Conservation (phyloP, 2,113 vertebrate genomes). For the Bostrychus sinensis region DNA sequence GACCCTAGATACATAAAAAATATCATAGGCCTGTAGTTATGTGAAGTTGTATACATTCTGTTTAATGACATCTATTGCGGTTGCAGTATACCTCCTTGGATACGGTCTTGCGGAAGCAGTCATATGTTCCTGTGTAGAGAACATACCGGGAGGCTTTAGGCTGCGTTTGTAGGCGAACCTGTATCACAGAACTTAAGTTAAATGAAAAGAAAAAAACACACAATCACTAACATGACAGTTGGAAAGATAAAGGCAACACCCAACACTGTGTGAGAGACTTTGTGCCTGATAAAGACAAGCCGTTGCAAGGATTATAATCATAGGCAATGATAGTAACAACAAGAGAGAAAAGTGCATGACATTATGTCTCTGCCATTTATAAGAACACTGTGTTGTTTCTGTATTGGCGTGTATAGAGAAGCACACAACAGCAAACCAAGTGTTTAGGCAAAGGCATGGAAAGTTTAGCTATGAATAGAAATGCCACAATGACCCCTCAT, state of each 20-base stretch:
- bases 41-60: background rate
- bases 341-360: background rate
- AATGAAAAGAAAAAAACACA: background rate
- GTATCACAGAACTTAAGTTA: slow-evolving; percentile 2
- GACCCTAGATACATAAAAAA: slow-evolving; percentile 59
- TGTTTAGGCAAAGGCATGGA: background rate
- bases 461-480: slow-evolving; percentile 23
- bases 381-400: too few relatives aligned
- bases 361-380: too few relatives aligned
- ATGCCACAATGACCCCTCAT: background rate
- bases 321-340: too few relatives aligned
- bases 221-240: background rate
- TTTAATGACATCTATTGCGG: too few relatives aligned
- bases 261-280: background rate
- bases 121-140: slow-evolving; percentile 73
- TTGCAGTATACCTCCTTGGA: slow-evolving; percentile 83
- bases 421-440: background rate
- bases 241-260: slow-evolving; percentile 8
- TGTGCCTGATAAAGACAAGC: slow-evolving; percentile 6
- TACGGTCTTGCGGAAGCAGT: slow-evolving; percentile 79
- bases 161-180: slow-evolving; percentile 83
- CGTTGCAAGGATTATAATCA: background rate
- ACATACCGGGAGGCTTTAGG: slow-evolving; percentile 62
- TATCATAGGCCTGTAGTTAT: background rate
- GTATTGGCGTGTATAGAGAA: background rate